These are phyloP conservation scores for Urocolius indicus DNA, from an alignment of 2,113 vertebrate species.

Conservation along the genomic window DNA sequence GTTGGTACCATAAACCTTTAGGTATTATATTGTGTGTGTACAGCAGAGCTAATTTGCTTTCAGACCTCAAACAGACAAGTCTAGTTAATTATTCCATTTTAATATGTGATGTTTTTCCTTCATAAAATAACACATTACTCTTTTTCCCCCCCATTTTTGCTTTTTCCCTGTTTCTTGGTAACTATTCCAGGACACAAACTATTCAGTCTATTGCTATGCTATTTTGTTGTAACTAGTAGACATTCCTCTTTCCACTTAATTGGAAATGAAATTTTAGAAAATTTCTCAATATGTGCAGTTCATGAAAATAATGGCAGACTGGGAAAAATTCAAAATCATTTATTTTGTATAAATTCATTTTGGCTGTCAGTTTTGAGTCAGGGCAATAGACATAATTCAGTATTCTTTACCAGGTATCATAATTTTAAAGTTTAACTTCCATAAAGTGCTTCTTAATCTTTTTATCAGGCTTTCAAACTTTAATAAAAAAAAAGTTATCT, in stretches of 20 bases:
- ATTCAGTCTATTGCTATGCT: background rate
- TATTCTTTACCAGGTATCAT: background rate
- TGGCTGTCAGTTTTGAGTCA: background rate
- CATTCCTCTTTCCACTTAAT: background rate
- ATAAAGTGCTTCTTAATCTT: background rate
- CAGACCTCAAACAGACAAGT: background rate
- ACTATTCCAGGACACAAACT: background rate
- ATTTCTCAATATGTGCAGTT: background rate
- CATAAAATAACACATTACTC: background rate
- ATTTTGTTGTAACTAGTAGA: background rate
- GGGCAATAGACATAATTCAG: background rate
- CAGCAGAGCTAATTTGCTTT: background rate
- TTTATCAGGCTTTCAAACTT: background rate
- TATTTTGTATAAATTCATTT: background rate
- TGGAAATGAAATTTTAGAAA: background rate
- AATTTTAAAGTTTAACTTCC: background rate
- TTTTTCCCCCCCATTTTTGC: background rate
- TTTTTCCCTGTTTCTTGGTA: background rate
- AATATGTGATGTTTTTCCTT: background rate
- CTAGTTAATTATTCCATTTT: background rate
- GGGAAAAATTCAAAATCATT: background rate
- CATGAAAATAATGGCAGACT: background rate
- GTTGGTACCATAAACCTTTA: slow-evolving; percentile 5
- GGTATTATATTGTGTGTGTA: background rate
- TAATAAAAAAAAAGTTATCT: background rate